These are phyloP conservation scores for Tachina lurida DNA, from an alignment of 2,888 invertebrate genomes.

Conservation along the genomic window DNA sequence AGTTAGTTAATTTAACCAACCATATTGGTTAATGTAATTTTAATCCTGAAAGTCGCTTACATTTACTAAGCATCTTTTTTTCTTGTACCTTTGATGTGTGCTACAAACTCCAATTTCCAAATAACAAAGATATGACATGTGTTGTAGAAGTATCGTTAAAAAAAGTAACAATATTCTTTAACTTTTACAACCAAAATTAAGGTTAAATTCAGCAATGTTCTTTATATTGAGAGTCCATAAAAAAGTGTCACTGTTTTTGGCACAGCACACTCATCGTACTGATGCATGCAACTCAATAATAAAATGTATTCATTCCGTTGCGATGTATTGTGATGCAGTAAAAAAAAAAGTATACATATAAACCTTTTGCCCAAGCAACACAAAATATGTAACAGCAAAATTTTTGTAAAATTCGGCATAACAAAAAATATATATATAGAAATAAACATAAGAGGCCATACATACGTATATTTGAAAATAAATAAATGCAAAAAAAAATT, in stretches of 20 bases:
- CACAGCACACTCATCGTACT: not conserved
- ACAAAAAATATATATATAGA: not conserved
- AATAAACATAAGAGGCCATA: not conserved
- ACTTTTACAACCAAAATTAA: conserved; percentile 33
- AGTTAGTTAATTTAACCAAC: no score
- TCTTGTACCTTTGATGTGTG: not conserved
- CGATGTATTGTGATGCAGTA: conserved; percentile 34
- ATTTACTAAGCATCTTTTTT: no score
- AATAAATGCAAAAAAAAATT: conserved; percentile 3
- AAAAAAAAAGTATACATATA: conserved; percentile 20
- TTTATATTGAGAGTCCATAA: conserved; percentile 33
- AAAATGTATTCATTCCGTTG: not conserved
- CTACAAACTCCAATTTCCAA: not conserved
- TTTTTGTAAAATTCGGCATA: conserved; percentile 13
- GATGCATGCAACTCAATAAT: conserved; percentile 34
- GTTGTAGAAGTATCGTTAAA: not conserved
- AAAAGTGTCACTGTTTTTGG: conserved; percentile 39
- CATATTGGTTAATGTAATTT: no score
- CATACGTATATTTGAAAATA: conserved; percentile 3
- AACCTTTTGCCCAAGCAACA: conserved; percentile 47
- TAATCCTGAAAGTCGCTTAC: not conserved
- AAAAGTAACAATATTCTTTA: not conserved
- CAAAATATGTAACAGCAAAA: conserved; percentile 23
- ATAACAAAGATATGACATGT: conserved; percentile 8
- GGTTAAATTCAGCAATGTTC: conserved; percentile 12